phyloP scores from a whole-genome alignment of 2,888 invertebrate species.

The Caenorhabditis sp. region DNA sequence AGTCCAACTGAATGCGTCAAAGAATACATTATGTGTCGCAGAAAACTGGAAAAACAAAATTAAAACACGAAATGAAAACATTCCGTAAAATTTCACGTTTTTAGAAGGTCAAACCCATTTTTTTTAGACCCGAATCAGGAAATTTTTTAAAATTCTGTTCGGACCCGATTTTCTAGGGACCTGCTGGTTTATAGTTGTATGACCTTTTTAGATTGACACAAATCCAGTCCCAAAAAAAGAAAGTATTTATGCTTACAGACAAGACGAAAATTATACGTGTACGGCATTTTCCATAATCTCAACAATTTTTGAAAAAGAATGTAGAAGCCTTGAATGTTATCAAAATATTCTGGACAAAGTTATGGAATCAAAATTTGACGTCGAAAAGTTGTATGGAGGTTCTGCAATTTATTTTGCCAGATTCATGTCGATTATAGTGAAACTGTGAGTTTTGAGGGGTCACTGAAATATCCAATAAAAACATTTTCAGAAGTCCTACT shows the following conservation, averaged over 20 bases:
- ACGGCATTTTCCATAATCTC: slow-evolving; percentile 25
- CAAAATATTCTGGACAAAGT: slow-evolving; percentile 14
- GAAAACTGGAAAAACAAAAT: no score
- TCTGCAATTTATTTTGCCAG: slow-evolving; percentile 36
- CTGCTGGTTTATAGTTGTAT: no score
- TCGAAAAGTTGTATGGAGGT: slow-evolving; percentile 34
- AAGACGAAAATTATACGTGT: neutral
- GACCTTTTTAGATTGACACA: no score
- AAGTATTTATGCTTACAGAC: slow-evolving; percentile 5
- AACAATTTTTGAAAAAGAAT: slow-evolving; percentile 7
- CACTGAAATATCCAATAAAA: neutral
- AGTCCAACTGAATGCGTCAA: no score
- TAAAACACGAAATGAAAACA: neutral
- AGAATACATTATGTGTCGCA: no score
- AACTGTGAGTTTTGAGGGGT: neutral
- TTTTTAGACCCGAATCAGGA: no score
- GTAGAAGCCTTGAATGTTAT: slow-evolving; percentile 6
- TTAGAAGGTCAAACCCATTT: no score
- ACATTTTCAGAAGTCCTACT: slow-evolving; percentile 1
- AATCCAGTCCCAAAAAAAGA: no score
- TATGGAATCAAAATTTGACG: slow-evolving; percentile 16
- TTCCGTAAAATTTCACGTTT: neutral
- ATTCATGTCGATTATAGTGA: slow-evolving; percentile 30
- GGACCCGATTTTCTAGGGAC: no score
- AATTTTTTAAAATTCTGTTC: no score